A percentile compares a stretch with the other conserved stretches of the same genome.
These are phyloP conservation scores for Monopterus albus DNA, from an alignment of 2,113 vertebrate species.

Conservation along the genomic window DNA sequence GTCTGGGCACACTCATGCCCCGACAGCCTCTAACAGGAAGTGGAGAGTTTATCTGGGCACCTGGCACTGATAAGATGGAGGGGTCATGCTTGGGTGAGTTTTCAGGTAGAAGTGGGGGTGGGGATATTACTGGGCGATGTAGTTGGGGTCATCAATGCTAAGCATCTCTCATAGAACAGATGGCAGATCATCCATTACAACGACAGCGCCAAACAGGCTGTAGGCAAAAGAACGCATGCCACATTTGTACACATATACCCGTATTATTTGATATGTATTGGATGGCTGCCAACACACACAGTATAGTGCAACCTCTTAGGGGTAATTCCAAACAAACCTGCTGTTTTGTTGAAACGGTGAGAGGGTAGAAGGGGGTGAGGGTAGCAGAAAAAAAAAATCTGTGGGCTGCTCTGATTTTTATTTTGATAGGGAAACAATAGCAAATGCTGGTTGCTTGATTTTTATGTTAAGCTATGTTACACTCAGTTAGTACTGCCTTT, in stretches of 20 bases:
- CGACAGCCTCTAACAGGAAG: constrained; percentile 68
- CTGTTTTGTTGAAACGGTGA: constrained; percentile 18
- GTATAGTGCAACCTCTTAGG: constrained; percentile 4
- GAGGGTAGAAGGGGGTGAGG: constrained; percentile 19
- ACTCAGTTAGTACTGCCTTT: constrained; percentile 22
- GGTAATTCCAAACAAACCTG: constrained; percentile 29
- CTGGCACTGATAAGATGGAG: constrained; percentile 68
- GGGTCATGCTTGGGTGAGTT: constrained; percentile 61
- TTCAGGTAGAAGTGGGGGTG: constrained; percentile 54
- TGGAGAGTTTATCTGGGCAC: constrained; percentile 63
- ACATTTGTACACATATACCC: constrained; percentile 27
- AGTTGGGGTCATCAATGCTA: constrained; percentile 56
- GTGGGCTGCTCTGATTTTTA: constrained; percentile 40
- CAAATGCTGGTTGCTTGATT: constrained; percentile 31
- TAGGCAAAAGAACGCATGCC: constrained; percentile 22
- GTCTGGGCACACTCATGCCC: constrained; percentile 24
- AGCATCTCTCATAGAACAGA: constrained; percentile 63
- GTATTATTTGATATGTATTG: constrained; percentile 22
- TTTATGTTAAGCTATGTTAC: constrained; percentile 25
- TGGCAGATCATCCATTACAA: constrained; percentile 64
- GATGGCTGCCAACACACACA: constrained; percentile 23
- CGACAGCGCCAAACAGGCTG: constrained; percentile 40
- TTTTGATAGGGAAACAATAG: constrained; percentile 52
- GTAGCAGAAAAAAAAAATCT: constrained; percentile 11
- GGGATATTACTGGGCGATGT: too few species aligned